Evolutionary conservation across 2,797 vertebrate genomes (phyloP).

Genomic region (Tiaroga cobitis): DNA sequence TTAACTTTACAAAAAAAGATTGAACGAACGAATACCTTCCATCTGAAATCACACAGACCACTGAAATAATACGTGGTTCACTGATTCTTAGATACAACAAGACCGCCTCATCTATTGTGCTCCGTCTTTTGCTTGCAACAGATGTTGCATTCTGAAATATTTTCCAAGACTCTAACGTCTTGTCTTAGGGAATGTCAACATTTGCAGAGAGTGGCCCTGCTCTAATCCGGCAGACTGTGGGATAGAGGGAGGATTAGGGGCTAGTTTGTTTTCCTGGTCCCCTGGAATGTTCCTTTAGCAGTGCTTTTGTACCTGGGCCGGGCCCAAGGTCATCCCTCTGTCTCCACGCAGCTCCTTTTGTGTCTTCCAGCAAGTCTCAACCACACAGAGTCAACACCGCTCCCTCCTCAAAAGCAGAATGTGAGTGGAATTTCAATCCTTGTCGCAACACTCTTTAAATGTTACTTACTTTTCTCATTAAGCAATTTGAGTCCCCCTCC

Average conservation of each 20-base stretch:
- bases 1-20: not conserved
- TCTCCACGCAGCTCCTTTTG: slow-evolving; percentile 58
- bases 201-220: slow-evolving; percentile 58
- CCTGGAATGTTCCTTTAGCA: slow-evolving; percentile 60
- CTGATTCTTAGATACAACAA: slow-evolving; percentile 22
- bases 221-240: slow-evolving; percentile 62
- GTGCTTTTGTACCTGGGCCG: slow-evolving; percentile 58
- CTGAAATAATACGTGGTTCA: slow-evolving; percentile 48
- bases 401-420: slow-evolving; percentile 50
- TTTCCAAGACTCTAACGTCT: slow-evolving; percentile 53
- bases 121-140: slow-evolving; percentile 43
- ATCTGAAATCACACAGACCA: slow-evolving; percentile 43
- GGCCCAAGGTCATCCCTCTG: slow-evolving; percentile 55
- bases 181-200: slow-evolving; percentile 59
- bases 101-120: slow-evolving; percentile 31
- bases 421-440: slow-evolving; percentile 60
- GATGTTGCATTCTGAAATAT: slow-evolving; percentile 57
- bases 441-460: slow-evolving; percentile 60
- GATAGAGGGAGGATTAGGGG: slow-evolving; percentile 59
- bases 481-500: slow-evolving; percentile 57
- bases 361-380: slow-evolving; percentile 57
- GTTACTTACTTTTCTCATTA: slow-evolving; percentile 61
- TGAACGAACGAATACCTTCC: not conserved
- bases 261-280: slow-evolving; percentile 60
- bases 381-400: slow-evolving; percentile 60